Evolutionary conservation across 2,113 vertebrate genomes (phyloP).

Genomic region (Osmerus mordax): DNA sequence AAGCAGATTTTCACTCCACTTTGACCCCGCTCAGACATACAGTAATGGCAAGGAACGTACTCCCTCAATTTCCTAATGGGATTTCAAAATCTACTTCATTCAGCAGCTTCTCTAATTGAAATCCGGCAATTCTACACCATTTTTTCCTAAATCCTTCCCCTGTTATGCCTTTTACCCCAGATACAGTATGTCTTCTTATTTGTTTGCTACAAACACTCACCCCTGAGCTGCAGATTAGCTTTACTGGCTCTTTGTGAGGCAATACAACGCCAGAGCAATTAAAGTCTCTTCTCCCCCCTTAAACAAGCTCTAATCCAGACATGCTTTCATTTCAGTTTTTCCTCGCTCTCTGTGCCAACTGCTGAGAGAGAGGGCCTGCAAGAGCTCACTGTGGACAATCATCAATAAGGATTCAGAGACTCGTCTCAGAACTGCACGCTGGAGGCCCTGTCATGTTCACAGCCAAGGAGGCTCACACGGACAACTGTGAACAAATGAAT

Average conservation of each 20-base stretch:
- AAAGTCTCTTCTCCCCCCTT: conserved; percentile 63
- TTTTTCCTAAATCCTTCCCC: conserved; percentile 33
- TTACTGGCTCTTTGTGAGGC: conserved; percentile 64
- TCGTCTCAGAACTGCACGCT: conserved; percentile 21
- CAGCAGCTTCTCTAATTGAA: conserved; percentile 33
- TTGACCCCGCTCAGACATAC: not conserved
- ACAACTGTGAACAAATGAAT: not conserved
- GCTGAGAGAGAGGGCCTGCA: conserved; percentile 50
- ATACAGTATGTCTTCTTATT: conserved; percentile 39
- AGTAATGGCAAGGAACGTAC: not conserved
- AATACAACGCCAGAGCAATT: conserved; percentile 67
- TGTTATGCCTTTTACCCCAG: conserved; percentile 28
- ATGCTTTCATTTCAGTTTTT: conserved; percentile 73
- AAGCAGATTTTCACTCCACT: not conserved
- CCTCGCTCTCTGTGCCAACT: conserved; percentile 53
- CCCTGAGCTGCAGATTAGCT: conserved; percentile 73
- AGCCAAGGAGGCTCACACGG: conserved; percentile 22
- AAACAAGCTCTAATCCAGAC: conserved; percentile 75
- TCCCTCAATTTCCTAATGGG: not conserved
- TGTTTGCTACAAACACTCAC: conserved; percentile 65
- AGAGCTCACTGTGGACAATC: conserved; percentile 43
- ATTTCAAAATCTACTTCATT: conserved; percentile 17
- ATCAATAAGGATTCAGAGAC: conserved; percentile 44
- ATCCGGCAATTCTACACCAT: conserved; percentile 36
- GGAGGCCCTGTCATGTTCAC: conserved; percentile 43